Evolutionary conservation across 2,888 invertebrate genomes (phyloP), one percentile per base, ranked within the genome.

Genomic region (Chrysotoxum bicinctum): DNA sequence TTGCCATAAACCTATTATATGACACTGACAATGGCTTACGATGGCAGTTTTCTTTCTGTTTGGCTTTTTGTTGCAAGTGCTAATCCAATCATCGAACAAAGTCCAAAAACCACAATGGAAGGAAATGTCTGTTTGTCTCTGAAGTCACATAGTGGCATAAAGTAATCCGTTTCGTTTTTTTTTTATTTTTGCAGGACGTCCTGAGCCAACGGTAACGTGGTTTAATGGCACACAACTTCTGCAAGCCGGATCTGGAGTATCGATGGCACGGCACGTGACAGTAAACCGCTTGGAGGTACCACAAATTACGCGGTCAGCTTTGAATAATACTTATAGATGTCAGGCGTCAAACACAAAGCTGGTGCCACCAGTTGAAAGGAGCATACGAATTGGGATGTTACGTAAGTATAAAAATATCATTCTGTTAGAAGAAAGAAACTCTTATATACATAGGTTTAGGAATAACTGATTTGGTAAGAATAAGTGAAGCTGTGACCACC

Each of bases 271-370:
- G 35, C 95, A 95, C 90, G 95, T 97, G 70, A 95, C 96, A 52
- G 96, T 96, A 79, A 97, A 96, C 93, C 94, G 95, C 79, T 92
- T 97, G 88, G 95, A 95, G 90, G 94, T 97, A 88, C 94, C 94
- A 19, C 94, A 95, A 87, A 93, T 97, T 73, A 94, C 94, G 87
- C 93, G 97, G 87, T 94, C 94, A 83, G 95, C 97, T 88, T 93
- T 97, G 77, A 97, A 97, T 92, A 96, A 96, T 48, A 96, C 96
- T 37, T 97, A 96, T 93, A 96, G 96, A 91, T 97, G 97, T 91
- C 95, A 96, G 91, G 97, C 97, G 12, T 95, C 96, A 77, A 97
- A 97, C 91, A 97, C 97, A 54, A 96, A 97, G 91, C 94, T 97
- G 83, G 96, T 96, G 91, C 95, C 95, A 90, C 97, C 97, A 1